A percentile compares a stretch with the other conserved stretches of the same genome.
Conservation (phyloP, 2,888 invertebrate genomes). For the Strigamia maritima region DNA sequence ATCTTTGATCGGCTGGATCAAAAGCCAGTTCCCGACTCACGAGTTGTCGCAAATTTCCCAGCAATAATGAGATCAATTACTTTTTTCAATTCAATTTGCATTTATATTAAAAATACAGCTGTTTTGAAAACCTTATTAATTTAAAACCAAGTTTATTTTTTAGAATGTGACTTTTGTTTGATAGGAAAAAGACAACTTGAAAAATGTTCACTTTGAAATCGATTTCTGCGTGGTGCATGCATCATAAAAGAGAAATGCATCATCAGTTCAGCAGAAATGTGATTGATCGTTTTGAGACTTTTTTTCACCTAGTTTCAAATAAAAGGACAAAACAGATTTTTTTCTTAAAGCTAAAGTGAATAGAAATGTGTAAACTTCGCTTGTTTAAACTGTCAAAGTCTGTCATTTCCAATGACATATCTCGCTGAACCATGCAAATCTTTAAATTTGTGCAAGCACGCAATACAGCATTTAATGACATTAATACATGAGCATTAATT, state of each 20-base stretch:
- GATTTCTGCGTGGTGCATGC: not conserved
- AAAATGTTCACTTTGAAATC: not conserved
- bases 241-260: not conserved
- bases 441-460: not conserved
- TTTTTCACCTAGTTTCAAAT: not conserved
- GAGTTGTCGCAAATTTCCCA: too few species aligned
- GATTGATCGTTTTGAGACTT: not conserved
- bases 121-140: too few species aligned
- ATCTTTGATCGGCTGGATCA: too few species aligned
- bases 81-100: too few species aligned
- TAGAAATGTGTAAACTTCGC: not conserved
- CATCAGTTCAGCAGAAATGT: constrained; percentile 5
- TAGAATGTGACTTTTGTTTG: not conserved
- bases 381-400: too few species aligned
- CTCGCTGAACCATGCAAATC: not conserved
- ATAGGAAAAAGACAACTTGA: not conserved
- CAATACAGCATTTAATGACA: not conserved
- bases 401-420: too few species aligned
- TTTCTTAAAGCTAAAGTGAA: not conserved
- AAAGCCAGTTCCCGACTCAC: too few species aligned
- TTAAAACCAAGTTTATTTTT: not conserved
- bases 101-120: too few species aligned
- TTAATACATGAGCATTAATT: not conserved
- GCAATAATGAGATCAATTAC: too few species aligned
- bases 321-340: not conserved